Percentiles rank a stretch among this genome's conserved stretches.
Conservation (phyloP, 1,140 invertebrate species). For the Ceratosolen fusciceps region DNA sequence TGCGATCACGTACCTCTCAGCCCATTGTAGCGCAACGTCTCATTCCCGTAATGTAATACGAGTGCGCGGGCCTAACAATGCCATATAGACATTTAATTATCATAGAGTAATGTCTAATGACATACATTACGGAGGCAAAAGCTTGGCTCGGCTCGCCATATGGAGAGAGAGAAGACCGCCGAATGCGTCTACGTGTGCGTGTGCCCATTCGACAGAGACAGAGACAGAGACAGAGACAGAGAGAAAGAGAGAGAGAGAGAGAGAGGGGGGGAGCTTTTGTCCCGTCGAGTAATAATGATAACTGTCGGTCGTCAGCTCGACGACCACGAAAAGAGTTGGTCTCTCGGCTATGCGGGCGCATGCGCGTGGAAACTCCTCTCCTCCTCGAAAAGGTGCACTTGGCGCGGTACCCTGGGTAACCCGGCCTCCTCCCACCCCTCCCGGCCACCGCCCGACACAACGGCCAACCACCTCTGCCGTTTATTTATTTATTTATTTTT, state of each 20-base stretch:
- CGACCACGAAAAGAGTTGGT: conserved; percentile 67
- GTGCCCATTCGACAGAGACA: background rate
- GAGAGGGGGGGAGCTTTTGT: conserved; percentile 59
- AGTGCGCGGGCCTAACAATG: conserved; percentile 70
- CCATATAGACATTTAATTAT: conserved; percentile 72
- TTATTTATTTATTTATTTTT: conserved; percentile 10
- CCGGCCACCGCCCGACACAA: background rate
- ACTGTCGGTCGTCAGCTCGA: conserved; percentile 52
- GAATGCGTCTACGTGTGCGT: conserved; percentile 53
- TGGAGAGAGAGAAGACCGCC: conserved; percentile 54
- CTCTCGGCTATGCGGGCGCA: conserved; percentile 59
- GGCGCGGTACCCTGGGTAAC: conserved; percentile 18
- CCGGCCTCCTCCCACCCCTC: conserved; percentile 55
- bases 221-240: conserved; percentile 48
- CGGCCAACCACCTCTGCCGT: background rate
- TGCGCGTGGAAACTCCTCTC: conserved; percentile 58
- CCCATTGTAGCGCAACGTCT: conserved; percentile 71
- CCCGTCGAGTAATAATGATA: conserved; percentile 63
- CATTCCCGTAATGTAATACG: conserved; percentile 67
- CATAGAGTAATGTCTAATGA: conserved; percentile 73
- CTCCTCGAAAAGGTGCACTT: conserved; percentile 22
- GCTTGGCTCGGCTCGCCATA: conserved; percentile 68
- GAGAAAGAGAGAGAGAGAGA: background rate
- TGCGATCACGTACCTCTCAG: conserved; percentile 27
- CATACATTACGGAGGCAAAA: conserved; percentile 66